Percentiles rank a stretch among this genome's conserved stretches.
These are phyloP conservation scores for Smittia sp. DNA, from an alignment of 2,888 invertebrate genomes.

Conservation along the genomic window DNA sequence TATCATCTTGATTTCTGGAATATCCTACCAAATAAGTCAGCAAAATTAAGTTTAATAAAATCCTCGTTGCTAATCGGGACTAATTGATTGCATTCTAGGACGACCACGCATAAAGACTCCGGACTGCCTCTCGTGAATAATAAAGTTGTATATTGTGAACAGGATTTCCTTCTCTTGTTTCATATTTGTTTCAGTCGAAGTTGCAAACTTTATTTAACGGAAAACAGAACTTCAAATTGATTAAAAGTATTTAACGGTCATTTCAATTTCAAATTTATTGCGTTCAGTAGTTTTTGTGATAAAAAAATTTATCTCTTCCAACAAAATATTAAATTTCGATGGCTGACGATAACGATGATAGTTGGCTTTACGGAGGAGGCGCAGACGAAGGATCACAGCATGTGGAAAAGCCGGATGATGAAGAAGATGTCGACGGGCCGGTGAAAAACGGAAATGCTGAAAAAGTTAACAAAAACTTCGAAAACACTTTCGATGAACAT, in stretches of 20 bases:
- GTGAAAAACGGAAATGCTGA: neutral
- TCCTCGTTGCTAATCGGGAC: neutral
- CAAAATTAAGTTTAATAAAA: constrained; percentile 8
- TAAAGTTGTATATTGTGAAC: neutral
- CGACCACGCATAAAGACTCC: neutral
- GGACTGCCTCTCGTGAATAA: too few species aligned
- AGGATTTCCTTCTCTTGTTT: neutral
- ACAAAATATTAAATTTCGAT: constrained; percentile 50
- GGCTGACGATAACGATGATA: constrained; percentile 78
- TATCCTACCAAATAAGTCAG: constrained; percentile 12
- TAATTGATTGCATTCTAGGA: neutral
- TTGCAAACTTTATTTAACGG: too few species aligned
- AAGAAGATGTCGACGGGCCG: neutral
- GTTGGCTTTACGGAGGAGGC: constrained; percentile 77
- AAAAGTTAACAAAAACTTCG: constrained; percentile 7
- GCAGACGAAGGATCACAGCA: constrained; percentile 45
- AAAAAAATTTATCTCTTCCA: too few species aligned
- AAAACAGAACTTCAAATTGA: too few species aligned
- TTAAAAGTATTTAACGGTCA: too few species aligned
- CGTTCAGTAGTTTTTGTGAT: too few species aligned
- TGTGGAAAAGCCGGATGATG: constrained; percentile 44
- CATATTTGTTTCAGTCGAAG: neutral
- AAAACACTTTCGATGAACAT: constrained; percentile 30
- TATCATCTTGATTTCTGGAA: neutral
- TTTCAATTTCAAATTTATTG: too few species aligned